These are phyloP conservation scores for Dendroctonus valens DNA, from an alignment of 1,140 invertebrate genomes.

Conservation along the genomic window DNA sequence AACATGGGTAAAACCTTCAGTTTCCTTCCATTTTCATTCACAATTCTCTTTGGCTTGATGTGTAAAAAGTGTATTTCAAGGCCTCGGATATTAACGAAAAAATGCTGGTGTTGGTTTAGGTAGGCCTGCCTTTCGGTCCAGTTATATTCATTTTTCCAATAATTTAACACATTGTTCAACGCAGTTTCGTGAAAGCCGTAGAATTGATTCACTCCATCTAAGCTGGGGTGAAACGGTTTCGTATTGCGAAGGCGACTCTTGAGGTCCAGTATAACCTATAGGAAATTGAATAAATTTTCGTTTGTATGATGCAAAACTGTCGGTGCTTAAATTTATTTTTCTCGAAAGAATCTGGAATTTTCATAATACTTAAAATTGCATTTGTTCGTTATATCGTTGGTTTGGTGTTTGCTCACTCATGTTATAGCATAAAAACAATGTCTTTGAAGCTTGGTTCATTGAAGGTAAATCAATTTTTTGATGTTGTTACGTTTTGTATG, in stretches of 20 bases:
- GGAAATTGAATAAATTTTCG: neutral
- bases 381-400: too few species aligned
- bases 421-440: neutral
- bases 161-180: slow-evolving; percentile 68
- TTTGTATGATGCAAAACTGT: too few species aligned
- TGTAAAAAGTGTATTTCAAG: slow-evolving; percentile 61
- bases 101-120: slow-evolving; percentile 73
- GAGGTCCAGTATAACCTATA: slow-evolving; percentile 62
- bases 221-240: slow-evolving; percentile 56
- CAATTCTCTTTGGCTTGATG: slow-evolving; percentile 53
- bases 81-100: slow-evolving; percentile 68
- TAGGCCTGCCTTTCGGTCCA: slow-evolving; percentile 67
- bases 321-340: too few species aligned
- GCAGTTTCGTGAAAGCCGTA: slow-evolving; percentile 76
- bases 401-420: too few species aligned
- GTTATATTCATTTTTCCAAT: slow-evolving; percentile 76
- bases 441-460: slow-evolving; percentile 1
- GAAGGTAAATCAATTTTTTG: neutral
- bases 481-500: neutral
- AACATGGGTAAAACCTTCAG: slow-evolving; percentile 60
- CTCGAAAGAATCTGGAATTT: too few species aligned
- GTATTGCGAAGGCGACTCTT: slow-evolving; percentile 58
- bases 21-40: slow-evolving; percentile 40
- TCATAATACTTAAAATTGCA: too few species aligned
- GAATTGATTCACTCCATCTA: slow-evolving; percentile 69